phyloP scores from a whole-genome alignment of 30 jellyfish, hydroid and myxozoan genomes.

The Cassiopea andromeda region DNA sequence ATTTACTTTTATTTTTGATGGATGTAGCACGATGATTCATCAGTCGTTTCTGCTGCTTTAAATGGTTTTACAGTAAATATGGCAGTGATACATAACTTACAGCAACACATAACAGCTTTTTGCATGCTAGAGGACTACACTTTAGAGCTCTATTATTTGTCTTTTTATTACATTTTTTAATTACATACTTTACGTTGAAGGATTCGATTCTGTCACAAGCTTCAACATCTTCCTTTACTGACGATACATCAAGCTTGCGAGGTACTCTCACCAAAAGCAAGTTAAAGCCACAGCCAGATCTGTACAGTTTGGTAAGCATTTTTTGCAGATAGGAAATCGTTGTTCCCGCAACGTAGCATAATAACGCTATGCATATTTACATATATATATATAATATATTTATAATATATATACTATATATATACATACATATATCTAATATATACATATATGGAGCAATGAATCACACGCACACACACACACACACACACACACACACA shows the following conservation, averaged over 20 bases:
- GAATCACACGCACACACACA: no score
- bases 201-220: constrained; percentile 61
- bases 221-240: constrained; percentile 22
- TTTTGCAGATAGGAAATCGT: background rate
- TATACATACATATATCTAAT: no score
- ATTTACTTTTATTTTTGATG: background rate
- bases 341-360: background rate
- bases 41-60: no score
- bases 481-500: no score
- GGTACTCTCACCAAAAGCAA: constrained; percentile 18
- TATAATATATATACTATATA: no score
- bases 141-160: no score
- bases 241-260: constrained; percentile 34
- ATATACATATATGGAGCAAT: no score
- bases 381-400: no score
- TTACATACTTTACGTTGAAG: background rate
- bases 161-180: background rate
- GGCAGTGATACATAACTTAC: no score
- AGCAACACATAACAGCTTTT: background rate
- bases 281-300: constrained; percentile 72
- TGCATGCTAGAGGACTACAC: background rate
- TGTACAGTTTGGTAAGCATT: constrained; percentile 38
- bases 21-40: no score
- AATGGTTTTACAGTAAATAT: no score
- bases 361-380: no score